A percentile compares a stretch with the other conserved stretches of the same genome.
Conservation (phyloP, 2,888 invertebrate genomes). For the Syrista parreyssii region DNA sequence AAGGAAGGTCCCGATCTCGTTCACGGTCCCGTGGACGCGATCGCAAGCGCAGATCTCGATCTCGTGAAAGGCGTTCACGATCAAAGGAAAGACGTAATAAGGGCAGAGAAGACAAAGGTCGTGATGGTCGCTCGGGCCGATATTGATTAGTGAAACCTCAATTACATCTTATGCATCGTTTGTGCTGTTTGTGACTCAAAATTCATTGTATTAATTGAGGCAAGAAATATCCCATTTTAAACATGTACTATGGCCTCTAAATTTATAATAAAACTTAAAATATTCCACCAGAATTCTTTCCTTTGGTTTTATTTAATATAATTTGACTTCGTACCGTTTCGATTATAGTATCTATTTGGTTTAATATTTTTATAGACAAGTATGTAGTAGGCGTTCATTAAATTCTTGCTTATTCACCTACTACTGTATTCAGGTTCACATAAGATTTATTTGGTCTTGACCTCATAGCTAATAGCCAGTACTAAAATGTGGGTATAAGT, state of each 20-base stretch:
- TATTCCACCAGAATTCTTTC: neutral
- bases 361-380: too few relatives aligned
- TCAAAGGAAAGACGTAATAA: slow-evolving; percentile 61
- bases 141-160: slow-evolving; percentile 54
- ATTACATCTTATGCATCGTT: neutral
- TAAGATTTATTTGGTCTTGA: too few relatives aligned
- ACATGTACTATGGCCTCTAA: neutral
- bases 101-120: slow-evolving; percentile 62
- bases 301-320: neutral
- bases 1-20: slow-evolving; percentile 72
- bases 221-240: neutral
- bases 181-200: neutral
- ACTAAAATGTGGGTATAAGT: too few relatives aligned
- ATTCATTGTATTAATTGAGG: neutral
- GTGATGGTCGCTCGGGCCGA: slow-evolving; percentile 68
- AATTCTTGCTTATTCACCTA: neutral
- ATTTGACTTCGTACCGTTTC: too few relatives aligned
- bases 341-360: too few relatives aligned
- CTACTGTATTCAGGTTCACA: neutral
- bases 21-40: slow-evolving; percentile 70
- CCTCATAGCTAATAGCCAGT: too few relatives aligned
- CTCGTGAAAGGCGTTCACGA: slow-evolving; percentile 61
- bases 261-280: neutral
- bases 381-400: too few relatives aligned
- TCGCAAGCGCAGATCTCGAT: slow-evolving; percentile 63